Evolutionary conservation across 2,888 invertebrate genomes (phyloP).

Genomic region (Chironomus tentans): DNA sequence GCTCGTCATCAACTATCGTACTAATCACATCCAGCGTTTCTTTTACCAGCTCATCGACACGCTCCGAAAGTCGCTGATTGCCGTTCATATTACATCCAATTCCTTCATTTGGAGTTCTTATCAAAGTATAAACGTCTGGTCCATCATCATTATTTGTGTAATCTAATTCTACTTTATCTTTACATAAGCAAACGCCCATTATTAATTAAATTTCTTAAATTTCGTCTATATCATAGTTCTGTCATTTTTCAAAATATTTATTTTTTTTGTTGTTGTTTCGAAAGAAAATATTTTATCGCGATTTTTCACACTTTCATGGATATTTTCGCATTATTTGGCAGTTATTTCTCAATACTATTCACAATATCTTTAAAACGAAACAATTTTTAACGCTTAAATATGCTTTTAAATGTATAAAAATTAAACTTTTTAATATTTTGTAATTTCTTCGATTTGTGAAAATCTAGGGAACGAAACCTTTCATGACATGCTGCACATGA

Average conservation of each 20-base stretch:
- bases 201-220: not conserved
- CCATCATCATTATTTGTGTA: constrained; percentile 42
- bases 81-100: constrained; percentile 33
- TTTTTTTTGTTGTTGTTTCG: not conserved
- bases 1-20: constrained; percentile 77
- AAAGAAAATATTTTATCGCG: not conserved
- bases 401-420: too few species aligned
- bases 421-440: too few species aligned
- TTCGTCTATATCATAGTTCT: not conserved
- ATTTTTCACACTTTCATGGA: too few species aligned
- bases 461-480: too few species aligned
- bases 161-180: constrained; percentile 50
- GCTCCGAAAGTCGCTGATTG: constrained; percentile 37
- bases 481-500: too few species aligned
- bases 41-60: constrained; percentile 64
- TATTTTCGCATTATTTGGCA: too few species aligned
- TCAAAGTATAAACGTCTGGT: constrained; percentile 31
- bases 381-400: too few species aligned
- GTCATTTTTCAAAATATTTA: not conserved
- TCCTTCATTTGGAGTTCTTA: constrained; percentile 4
- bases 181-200: constrained; percentile 74
- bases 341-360: too few species aligned
- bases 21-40: constrained; percentile 73
- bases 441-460: too few species aligned
- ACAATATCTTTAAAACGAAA: too few species aligned